Evolutionary conservation across 2,113 vertebrate genomes (phyloP), one percentile per base, ranked within the genome.

Genomic region (Dendrocopos noguchii): DNA sequence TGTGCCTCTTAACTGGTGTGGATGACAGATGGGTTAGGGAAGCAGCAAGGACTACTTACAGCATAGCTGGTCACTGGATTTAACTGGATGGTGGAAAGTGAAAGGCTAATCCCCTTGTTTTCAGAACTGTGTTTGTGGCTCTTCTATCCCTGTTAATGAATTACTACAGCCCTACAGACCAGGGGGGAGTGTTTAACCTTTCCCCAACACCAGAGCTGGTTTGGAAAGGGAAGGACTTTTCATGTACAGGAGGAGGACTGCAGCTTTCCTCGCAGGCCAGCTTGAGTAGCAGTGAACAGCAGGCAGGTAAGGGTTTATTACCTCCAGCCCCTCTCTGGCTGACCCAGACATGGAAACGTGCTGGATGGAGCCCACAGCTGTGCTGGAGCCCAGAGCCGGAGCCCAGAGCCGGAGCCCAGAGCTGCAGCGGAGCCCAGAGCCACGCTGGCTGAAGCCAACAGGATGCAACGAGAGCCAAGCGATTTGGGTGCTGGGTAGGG

Each of bases 171-270:
- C n/a, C 44, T 53, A 33, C 36, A 85, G 53, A 53, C 7, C 52
- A 65, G 57, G 0, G 2, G 77, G 66, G 13, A 25, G 15, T 8
- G 24, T 34, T 29, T 55, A 76, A 53, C 53, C 53, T 53, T 80
- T 46, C 39, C 42, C 60, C 87, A 57, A 70, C 68, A 25, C 36
- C 76, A 39, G 61, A 65, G 55, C 2, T 18, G 9, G 20, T 59
- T 72, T 84, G 63, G 65, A 67, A 74, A 42, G 65, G 36, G 63
- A 80, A 93, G 44, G 55, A 80, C 27, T 9, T 80, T 74, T 18
- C 31, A 10, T 2, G 25, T 33, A 46, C 55, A 66, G 34, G 29
- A 36, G 53, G 44, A 89, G 31, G 12, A 34, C 12, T 0, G 0
- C 31, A 3, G 9, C 57, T 57, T 66, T 88, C 72, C 66, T 53